A percentile compares a stretch with the other conserved stretches of the same genome.
Conservation (phyloP, 2,113 vertebrate genomes). For the Ailurus styani region DNA sequence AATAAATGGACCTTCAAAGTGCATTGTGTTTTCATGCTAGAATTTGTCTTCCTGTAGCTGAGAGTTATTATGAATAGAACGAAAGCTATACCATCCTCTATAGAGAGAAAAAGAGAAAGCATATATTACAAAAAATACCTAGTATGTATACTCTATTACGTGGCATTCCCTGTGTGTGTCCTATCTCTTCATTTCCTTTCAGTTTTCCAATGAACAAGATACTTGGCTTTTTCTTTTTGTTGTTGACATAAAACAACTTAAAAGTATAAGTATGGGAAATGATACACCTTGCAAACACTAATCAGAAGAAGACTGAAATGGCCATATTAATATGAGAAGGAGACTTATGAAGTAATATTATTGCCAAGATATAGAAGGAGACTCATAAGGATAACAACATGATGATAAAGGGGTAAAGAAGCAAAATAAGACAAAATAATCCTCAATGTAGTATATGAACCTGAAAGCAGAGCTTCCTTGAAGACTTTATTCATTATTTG, state of each 20-base stretch:
- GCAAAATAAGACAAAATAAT: not conserved
- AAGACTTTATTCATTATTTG: too few species aligned
- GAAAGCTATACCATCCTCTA: not conserved
- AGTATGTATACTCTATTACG: not conserved
- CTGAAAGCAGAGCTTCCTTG: not conserved
- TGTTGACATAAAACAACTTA: not conserved
- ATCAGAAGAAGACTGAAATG: not conserved
- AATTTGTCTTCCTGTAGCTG: not conserved
- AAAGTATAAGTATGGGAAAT: not conserved
- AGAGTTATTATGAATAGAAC: not conserved
- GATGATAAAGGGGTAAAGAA: not conserved
- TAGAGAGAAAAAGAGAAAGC: not conserved
- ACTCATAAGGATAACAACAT: not conserved
- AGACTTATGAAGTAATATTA: not conserved
- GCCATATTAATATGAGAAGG: not conserved
- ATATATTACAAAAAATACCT: not conserved
- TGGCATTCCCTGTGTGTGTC: not conserved
- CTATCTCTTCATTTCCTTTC: not conserved
- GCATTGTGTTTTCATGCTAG: not conserved
- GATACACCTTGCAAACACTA: not conserved
- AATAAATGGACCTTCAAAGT: not conserved
- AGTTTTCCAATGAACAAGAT: not conserved
- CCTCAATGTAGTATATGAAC: not conserved
- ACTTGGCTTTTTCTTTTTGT: not conserved
- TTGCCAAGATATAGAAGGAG: not conserved